Evolutionary conservation across 2,888 invertebrate species (phyloP).

Genomic region (Diaphora mendica): DNA sequence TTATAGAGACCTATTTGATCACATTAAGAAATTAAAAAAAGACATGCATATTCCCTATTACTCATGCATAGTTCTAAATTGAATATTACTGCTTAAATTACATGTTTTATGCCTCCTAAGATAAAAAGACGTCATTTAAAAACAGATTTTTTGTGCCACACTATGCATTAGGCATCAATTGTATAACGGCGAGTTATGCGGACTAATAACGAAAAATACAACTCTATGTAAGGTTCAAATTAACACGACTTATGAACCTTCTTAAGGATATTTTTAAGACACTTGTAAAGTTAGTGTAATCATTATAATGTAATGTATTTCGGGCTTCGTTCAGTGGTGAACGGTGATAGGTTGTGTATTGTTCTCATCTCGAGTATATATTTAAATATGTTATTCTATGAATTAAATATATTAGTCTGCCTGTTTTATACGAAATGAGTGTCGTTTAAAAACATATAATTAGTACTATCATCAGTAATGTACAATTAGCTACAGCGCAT

Average conservation of each 20-base stretch:
- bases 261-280: not conserved
- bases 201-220: not conserved
- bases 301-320: not conserved
- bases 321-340: no score
- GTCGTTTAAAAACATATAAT: not conserved
- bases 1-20: no score
- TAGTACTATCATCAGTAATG: not conserved
- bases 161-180: not conserved
- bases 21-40: no score
- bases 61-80: not conserved
- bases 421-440: not conserved
- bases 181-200: not conserved
- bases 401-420: not conserved
- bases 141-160: not conserved
- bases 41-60: no score
- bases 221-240: not conserved
- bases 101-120: not conserved
- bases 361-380: not conserved
- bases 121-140: not conserved
- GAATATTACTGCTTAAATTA: not conserved
- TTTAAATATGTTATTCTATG: not conserved
- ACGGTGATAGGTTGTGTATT: not conserved
- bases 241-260: not conserved
- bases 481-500: conserved; percentile 13
- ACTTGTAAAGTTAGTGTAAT: not conserved